These are phyloP conservation scores for Micronisus gabar DNA, from an alignment of 2,113 vertebrate genomes.

Conservation along the genomic window DNA sequence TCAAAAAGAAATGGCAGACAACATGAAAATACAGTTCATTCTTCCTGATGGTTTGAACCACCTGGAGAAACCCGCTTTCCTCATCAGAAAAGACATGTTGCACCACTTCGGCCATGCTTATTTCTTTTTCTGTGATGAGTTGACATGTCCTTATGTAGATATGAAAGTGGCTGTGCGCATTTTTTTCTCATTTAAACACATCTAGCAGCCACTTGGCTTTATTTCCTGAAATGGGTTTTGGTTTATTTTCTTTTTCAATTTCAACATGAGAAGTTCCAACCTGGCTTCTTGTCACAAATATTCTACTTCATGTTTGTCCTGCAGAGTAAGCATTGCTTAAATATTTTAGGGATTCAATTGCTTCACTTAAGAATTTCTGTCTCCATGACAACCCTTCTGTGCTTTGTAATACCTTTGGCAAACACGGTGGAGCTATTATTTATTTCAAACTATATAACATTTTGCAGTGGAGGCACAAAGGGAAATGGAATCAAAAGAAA, in stretches of 20 bases:
- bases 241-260: slow-evolving; percentile 3
- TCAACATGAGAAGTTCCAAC: background rate
- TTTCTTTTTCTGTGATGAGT: background rate
- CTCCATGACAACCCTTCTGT: slow-evolving; percentile 62
- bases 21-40: background rate
- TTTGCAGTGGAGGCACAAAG: background rate
- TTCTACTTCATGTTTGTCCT: slow-evolving; percentile 21
- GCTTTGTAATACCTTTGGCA: slow-evolving; percentile 17
- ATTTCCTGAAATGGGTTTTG: background rate
- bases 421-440: background rate
- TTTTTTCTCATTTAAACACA: background rate
- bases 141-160: background rate
- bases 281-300: background rate
- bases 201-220: background rate
- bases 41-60: background rate
- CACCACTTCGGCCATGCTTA: background rate
- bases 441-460: background rate
- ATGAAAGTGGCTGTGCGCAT: background rate
- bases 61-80: background rate
- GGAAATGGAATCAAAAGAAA: background rate
- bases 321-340: slow-evolving; percentile 34
- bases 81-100: background rate
- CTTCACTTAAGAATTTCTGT: slow-evolving; percentile 41
- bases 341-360: slow-evolving; percentile 30
- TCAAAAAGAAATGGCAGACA: background rate